Evolutionary conservation across 2,113 vertebrate species (phyloP), one percentile per base, ranked within the genome.

Genomic region (Erythrocercus mccallii): DNA sequence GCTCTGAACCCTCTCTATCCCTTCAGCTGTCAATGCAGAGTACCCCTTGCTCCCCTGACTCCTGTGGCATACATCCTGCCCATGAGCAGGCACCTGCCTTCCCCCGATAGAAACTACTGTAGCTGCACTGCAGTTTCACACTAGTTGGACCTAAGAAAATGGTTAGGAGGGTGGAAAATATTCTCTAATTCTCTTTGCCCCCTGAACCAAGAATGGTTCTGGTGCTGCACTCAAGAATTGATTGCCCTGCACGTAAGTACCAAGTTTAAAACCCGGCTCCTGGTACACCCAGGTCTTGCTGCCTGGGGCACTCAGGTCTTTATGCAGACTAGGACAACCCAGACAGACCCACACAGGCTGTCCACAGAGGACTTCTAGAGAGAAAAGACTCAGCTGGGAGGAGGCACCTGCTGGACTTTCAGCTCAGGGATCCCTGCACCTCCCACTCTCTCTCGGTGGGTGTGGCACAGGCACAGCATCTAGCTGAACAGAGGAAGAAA

Each of bases 401-500:
- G 37, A 57, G 70, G 45, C 15, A 81, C 12, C 19, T 31, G 22
- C 28, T 70, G 51, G 51, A 18, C 38, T 87, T 90, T 81, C 9
- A 48, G 44, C 54, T 44, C 27, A 61, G 51, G 35, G 25, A 27
- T 44, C 13, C 42, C 56, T 40, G 22, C 7, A 27, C 8, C 30
- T 81, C 35, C 37, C 2, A 2, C 8, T 13, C 9, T 12, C n/a
- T n/a, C 13, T 44, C 27, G 0, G 0, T 16, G 17, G 35, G 1
- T 44, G 19, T 6, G 1, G 28, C 42, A 44, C 16, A 72, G 62
- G 17, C 33, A 24, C 31, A 66, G n/a, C 19, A 45, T 3, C 44
- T 0, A 0, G 33, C 14, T 45, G 60, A 74, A 53, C 2, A n/a
- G 45, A 9, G n/a, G n/a, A 47, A 19, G 57, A 18, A 80, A 7